These are phyloP conservation scores for Chaetops frenatus DNA, from an alignment of 2,113 vertebrate species.

Conservation along the genomic window DNA sequence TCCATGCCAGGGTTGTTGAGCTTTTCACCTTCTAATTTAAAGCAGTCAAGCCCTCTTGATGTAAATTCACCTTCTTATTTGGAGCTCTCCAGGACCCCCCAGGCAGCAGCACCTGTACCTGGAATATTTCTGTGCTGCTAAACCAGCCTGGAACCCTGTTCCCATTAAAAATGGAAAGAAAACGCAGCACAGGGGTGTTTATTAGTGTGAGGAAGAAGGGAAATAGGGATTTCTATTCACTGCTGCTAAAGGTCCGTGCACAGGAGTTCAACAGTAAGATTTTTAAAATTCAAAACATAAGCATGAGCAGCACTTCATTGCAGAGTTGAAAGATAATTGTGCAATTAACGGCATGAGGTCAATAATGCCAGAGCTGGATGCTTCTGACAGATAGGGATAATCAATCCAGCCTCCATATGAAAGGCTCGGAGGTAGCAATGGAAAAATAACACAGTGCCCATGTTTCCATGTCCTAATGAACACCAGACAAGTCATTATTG, in stretches of 20 bases:
- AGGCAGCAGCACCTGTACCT: background rate
- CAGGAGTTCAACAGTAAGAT: slow-evolving; percentile 38
- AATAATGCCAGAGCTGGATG: slow-evolving; percentile 65
- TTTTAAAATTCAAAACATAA: slow-evolving; percentile 59
- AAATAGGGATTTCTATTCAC: background rate
- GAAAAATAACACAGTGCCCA: slow-evolving; percentile 33
- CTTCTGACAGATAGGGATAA: slow-evolving; percentile 61
- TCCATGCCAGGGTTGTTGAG: background rate
- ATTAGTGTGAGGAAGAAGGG: background rate
- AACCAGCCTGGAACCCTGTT: background rate
- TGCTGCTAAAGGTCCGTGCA: background rate
- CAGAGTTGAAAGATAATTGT: slow-evolving; percentile 70
- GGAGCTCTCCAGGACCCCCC: background rate
- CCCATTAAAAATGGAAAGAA: background rate
- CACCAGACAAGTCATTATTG: slow-evolving; percentile 64
- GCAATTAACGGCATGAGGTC: slow-evolving; percentile 65
- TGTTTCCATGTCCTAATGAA: slow-evolving; percentile 60
- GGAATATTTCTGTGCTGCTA: background rate
- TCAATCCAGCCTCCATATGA: slow-evolving; percentile 54
- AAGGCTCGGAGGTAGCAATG: slow-evolving; percentile 19
- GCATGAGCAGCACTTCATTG: slow-evolving; percentile 55
- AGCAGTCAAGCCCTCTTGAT: background rate
- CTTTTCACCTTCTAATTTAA: background rate
- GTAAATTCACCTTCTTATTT: background rate
- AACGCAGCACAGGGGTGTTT: background rate